Conservation (phyloP, 64 coral and sea anemone species). For the Catalaphyllia jardinei region DNA sequence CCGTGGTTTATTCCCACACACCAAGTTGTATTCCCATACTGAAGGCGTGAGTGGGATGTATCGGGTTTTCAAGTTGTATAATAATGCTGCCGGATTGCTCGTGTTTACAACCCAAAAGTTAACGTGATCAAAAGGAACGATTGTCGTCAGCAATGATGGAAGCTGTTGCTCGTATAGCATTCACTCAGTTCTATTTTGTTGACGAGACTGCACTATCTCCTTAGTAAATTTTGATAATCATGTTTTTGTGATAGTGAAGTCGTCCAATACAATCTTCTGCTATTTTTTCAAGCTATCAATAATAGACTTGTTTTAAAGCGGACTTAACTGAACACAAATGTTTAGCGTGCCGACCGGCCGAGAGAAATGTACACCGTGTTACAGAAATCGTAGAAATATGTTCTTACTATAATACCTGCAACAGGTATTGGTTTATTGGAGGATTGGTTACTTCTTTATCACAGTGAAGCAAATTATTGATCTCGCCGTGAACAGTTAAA, state of each 20-base stretch:
- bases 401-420: not conserved
- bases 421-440: not conserved
- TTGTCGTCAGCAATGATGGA: no score
- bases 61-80: not conserved
- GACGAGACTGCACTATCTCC: not conserved
- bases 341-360: not conserved
- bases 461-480: not conserved
- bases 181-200: not conserved
- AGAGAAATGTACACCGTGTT: no score
- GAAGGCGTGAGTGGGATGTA: not conserved
- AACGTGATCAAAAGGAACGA: not conserved
- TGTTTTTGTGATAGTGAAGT: not conserved
- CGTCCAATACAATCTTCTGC: not conserved
- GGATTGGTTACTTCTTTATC: not conserved
- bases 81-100: not conserved
- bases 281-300: slow-evolving; percentile 2
- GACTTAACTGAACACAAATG: not conserved
- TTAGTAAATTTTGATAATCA: not conserved
- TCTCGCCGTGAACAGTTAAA: not conserved
- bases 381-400: not conserved
- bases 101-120: not conserved
- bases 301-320: not conserved
- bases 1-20: not conserved
- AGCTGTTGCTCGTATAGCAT: no score
- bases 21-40: not conserved